Evolutionary conservation across 1,140 invertebrate genomes (phyloP).

Genomic region (Coptotermes formosanus): DNA sequence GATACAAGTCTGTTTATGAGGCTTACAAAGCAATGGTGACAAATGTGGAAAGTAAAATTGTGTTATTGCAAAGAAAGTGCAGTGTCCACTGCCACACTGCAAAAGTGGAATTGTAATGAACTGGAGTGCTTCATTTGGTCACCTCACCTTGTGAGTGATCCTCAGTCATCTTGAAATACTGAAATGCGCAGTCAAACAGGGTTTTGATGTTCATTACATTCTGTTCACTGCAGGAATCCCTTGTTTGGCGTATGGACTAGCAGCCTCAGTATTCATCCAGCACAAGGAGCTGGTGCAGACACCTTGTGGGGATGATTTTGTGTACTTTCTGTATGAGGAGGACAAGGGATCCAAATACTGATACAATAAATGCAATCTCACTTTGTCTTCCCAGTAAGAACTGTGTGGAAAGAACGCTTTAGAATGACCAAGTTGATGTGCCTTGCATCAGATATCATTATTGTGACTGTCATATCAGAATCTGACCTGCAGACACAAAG

Average conservation of each 20-base stretch:
- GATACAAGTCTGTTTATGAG: too few species aligned
- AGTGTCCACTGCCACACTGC: too few species aligned
- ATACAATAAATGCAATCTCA: constrained; percentile 32
- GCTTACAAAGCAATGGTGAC: too few species aligned
- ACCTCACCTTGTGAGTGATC: too few species aligned
- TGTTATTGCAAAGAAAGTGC: too few species aligned
- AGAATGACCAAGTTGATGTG: not conserved
- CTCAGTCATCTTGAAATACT: too few species aligned
- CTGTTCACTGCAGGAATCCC: constrained; percentile 72
- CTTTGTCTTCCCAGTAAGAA: not conserved
- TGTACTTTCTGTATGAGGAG: constrained; percentile 86
- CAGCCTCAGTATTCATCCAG: constrained; percentile 75
- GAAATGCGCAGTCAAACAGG: not conserved
- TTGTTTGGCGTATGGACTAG: constrained; percentile 85
- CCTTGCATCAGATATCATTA: not conserved
- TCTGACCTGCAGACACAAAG: not conserved
- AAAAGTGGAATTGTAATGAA: too few species aligned
- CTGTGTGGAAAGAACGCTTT: not conserved
- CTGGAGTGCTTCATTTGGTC: too few species aligned
- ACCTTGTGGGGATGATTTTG: constrained; percentile 66
- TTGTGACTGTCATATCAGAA: not conserved
- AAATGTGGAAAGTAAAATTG: too few species aligned
- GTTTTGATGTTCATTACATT: constrained; percentile 6
- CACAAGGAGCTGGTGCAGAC: constrained; percentile 77
- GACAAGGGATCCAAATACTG: constrained; percentile 73